These are phyloP conservation scores for Geococcyx californianus DNA, from an alignment of 2,113 vertebrate species.

Conservation along the genomic window DNA sequence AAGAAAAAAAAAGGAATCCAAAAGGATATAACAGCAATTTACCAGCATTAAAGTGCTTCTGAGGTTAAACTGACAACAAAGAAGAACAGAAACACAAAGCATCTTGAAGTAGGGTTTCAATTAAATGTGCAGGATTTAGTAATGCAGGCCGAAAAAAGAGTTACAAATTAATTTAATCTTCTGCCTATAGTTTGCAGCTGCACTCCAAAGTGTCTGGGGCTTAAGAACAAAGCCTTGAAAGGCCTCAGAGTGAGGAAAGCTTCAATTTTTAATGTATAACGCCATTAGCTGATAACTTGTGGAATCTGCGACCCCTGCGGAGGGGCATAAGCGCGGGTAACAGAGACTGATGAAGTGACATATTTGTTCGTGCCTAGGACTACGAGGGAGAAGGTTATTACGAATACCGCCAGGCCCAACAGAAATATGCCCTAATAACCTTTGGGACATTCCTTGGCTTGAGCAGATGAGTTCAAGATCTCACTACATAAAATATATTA, in stretches of 20 bases:
- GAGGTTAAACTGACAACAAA: constrained; percentile 81
- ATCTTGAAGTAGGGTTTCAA: constrained; percentile 83
- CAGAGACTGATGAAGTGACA: constrained; percentile 79
- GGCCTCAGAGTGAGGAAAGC: constrained; percentile 74
- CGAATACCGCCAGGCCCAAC: constrained; percentile 56
- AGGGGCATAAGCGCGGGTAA: constrained; percentile 77
- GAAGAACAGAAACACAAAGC: constrained; percentile 72
- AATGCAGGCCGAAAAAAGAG: constrained; percentile 72
- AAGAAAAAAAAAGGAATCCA: constrained; percentile 53
- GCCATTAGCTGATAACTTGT: constrained; percentile 93
- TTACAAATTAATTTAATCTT: constrained; percentile 90
- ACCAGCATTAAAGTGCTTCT: constrained; percentile 75
- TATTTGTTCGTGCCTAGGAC: constrained; percentile 65
- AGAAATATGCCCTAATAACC: constrained; percentile 76
- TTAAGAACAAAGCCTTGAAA: constrained; percentile 84
- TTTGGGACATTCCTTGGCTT: constrained; percentile 65
- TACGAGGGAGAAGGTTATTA: constrained; percentile 72
- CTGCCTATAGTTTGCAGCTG: constrained; percentile 81
- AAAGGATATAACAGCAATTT: constrained; percentile 81
- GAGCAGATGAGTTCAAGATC: constrained; percentile 54
- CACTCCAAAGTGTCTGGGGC: constrained; percentile 79
- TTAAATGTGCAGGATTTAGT: constrained; percentile 83
- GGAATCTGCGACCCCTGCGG: constrained; percentile 78
- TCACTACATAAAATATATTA: constrained; percentile 59
- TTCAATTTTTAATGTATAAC: constrained; percentile 84